Evolutionary conservation across 2,888 invertebrate genomes (phyloP), one percentile per base, ranked within the genome.

Genomic region (Amphipoea oculea): DNA sequence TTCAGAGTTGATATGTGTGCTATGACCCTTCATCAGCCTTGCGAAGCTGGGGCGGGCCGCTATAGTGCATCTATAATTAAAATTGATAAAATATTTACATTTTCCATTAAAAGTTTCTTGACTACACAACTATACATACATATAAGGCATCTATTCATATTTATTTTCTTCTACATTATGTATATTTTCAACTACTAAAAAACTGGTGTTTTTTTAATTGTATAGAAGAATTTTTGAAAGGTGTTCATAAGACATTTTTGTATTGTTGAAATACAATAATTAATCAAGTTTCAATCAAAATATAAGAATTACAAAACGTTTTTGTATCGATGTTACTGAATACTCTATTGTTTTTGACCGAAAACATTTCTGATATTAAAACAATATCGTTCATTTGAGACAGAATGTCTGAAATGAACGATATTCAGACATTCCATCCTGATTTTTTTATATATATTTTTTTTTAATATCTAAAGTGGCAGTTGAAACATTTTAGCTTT

Each of bases 71-170:
- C 36, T n/a, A n/a, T 36, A 23, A n/a, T 48, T 71, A 20, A 29
- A 75, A 51, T 40, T 6, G 40, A 62, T 36, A 51, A 51, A 63
- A 76, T 36, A 78, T 82, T 20, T 82, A 60, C 66, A n/a, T 65
- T 57, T 73, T 4, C 48, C 54, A 65, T 42, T 73, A 42, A 7
- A 60, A 73, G 51, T 82, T 0, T 3, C 1, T 51, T 14, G 5
- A 60, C 14, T 66, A n/a, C 42, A 65, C 17, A 67, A 11, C 60
- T 70, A 72, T 23, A 70, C 42, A 72, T n/a, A 70, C 42, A 67
- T 73, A n/a, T 86, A 87, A 87, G 87, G 85, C 87, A 87, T 20
- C 79, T 85, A 87, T 71, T 57, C 23, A 74, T 40, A 70, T 82
- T 86, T 14, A 14, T 45, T 71, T 77, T 42, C 12, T 40, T 70